Conservation (phyloP, 2,888 invertebrate genomes). For the Helobdella robusta region DNA sequence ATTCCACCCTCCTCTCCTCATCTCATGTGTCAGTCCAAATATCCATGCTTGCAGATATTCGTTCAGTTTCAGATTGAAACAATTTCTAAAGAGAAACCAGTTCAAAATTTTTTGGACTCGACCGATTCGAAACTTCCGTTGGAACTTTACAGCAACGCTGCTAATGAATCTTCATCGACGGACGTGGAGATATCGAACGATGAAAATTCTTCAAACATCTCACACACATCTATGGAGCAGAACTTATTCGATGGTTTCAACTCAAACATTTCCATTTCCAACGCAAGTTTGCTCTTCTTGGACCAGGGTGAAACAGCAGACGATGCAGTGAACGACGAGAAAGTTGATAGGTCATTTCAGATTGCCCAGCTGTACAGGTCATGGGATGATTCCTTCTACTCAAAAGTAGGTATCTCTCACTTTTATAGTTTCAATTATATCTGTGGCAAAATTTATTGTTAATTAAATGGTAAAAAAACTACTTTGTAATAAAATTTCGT, state of each 20-base stretch:
- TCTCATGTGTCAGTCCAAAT: slow-evolving; percentile 22
- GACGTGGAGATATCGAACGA: too few species aligned
- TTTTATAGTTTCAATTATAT: too few species aligned
- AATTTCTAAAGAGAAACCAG: not conserved
- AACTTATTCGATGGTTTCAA: not conserved
- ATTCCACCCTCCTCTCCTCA: not conserved
- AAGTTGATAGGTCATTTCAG: not conserved
- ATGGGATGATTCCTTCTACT: slow-evolving; percentile 33
- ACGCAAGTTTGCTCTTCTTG: not conserved
- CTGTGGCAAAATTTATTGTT: too few species aligned
- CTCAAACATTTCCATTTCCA: not conserved
- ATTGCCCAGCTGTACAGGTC: slow-evolving; percentile 29
- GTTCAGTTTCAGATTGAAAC: slow-evolving; percentile 15
- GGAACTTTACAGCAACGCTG: too few species aligned
- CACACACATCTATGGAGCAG: not conserved
- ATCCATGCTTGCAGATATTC: slow-evolving; percentile 24
- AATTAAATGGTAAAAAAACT: too few species aligned
- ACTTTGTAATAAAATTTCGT: too few species aligned
- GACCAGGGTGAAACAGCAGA: not conserved
- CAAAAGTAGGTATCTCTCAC: slow-evolving; percentile 26
- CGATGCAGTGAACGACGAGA: not conserved
- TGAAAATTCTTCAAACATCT: not conserved
- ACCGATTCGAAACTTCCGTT: too few species aligned
- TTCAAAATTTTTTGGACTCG: not conserved
- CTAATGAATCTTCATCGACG: too few species aligned